Base-by-base conservation (phyloP, 2,113 vertebrate genomes). In the Colinus virginianus region DNA sequence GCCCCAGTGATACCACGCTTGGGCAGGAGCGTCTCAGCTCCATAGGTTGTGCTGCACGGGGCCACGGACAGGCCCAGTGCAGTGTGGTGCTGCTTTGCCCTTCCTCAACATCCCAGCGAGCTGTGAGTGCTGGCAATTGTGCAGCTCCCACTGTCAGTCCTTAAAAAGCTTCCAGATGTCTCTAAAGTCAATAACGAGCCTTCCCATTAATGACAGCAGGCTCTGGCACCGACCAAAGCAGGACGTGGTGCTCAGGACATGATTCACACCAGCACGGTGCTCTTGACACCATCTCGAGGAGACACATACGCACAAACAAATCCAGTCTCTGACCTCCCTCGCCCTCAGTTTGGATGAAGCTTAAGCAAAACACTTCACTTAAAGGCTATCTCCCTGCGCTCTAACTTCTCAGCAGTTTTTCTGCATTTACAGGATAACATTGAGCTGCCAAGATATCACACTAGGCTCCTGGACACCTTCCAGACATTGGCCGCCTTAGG, bases 1-100 rank as follows among this genome's bases (percentile, higher is more conserved):
- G 0, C 36, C 32, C 4, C 3, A 25, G 20, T 0, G 36, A 23
- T 43, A 13, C 53, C 55, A 11, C 1, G 0, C 1, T 1, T n/a
- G 38, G 42, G 59, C 15, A 63, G 56, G 30, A 61, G 17, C n/a
- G 38, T 49, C n/a, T 46, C 64, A 32, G 63, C 72, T 51, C 48
- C 7, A 0, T 6, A n/a, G 21, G 25, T 13, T n/a, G 55, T 23
- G 51, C 58, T 36, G 59, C 59, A 8, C 1, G 6, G 62, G 42
- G 32, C n/a, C 64, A 9, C 1, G 0, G 36, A 8, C 6, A 4
- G 61, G 55, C 46, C 0, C 1, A 46, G 42, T 53, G 32, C n/a
- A 16, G 77, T 38, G 19, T 34, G 3, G 1, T 1, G 25, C 64
- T 81, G 15, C 59, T 56, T 67, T 3, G 1, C 49, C 74, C 61